Evolutionary conservation across 1,140 invertebrate species (phyloP).

Genomic region (Lepidotrigona ventralis): DNA sequence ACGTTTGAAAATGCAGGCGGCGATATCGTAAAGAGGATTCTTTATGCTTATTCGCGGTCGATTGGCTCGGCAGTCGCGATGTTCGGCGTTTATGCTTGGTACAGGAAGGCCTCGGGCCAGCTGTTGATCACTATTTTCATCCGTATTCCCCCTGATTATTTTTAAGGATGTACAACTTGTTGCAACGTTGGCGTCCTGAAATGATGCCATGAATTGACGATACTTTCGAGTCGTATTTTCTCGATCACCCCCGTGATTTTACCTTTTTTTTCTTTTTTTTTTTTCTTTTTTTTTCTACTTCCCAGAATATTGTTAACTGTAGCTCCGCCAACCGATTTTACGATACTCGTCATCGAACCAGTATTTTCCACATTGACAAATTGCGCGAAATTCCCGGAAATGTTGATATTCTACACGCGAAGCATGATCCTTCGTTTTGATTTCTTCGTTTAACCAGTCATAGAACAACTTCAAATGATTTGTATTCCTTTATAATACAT

Average conservation of each 20-base stretch:
- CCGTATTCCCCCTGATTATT: slow-evolving; percentile 44
- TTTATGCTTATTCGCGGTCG: slow-evolving; percentile 69
- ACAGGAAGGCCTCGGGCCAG: slow-evolving; percentile 53
- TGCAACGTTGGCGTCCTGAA: slow-evolving; percentile 29
- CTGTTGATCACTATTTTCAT: slow-evolving; percentile 42
- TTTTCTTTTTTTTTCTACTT: neutral
- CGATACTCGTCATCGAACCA: neutral
- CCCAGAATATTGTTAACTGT: neutral
- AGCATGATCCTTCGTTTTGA: no score
- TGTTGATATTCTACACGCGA: neutral
- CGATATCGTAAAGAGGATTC: slow-evolving; percentile 70
- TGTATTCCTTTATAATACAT: no score
- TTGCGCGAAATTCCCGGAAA: neutral
- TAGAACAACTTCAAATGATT: no score
- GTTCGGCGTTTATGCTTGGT: slow-evolving; percentile 59
- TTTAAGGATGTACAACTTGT: slow-evolving; percentile 51
- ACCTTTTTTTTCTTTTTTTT: neutral
- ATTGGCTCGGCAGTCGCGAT: slow-evolving; percentile 51
- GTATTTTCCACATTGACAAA: neutral
- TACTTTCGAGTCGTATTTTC: slow-evolving; percentile 17
- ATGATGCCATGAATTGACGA: slow-evolving; percentile 14
- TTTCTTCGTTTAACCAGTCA: neutral
- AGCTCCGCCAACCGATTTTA: neutral
- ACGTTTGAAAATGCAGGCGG: slow-evolving; percentile 43
- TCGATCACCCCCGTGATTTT: neutral